Conservation (phyloP, 2,797 vertebrate genomes). For the Rhinoraja longicauda region DNA sequence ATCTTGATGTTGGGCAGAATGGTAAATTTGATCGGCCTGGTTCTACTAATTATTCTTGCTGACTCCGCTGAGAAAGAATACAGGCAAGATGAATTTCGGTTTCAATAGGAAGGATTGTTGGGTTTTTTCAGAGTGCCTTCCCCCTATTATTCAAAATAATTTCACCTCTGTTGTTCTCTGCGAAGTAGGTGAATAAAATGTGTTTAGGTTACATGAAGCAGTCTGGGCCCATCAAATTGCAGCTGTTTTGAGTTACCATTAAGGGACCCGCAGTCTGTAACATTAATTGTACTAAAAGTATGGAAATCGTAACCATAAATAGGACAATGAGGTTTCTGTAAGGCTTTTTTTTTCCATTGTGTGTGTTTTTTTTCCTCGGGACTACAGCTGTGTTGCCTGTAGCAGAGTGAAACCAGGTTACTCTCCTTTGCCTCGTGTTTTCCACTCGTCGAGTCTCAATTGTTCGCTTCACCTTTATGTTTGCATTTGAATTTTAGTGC, state of each 20-base stretch:
- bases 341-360: background rate
- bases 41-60: background rate
- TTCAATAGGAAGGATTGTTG: background rate
- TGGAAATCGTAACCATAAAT: background rate
- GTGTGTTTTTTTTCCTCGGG: background rate
- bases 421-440: background rate
- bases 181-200: no score
- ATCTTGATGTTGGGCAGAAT: background rate
- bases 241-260: background rate
- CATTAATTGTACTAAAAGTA: background rate
- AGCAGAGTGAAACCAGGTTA: background rate
- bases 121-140: background rate
- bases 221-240: no score
- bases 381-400: background rate
- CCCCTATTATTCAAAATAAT: no score
- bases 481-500: conserved; percentile 4
- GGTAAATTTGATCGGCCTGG: background rate
- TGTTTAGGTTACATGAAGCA: no score
- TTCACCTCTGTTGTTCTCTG: background rate
- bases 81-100: background rate
- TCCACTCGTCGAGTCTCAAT: background rate
- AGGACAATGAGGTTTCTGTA: background rate
- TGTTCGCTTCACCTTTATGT: background rate
- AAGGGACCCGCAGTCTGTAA: background rate
- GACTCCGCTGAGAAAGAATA: background rate